Conservation (phyloP, 2,113 vertebrate genomes). For the Daubentonia madagascariensis region DNA sequence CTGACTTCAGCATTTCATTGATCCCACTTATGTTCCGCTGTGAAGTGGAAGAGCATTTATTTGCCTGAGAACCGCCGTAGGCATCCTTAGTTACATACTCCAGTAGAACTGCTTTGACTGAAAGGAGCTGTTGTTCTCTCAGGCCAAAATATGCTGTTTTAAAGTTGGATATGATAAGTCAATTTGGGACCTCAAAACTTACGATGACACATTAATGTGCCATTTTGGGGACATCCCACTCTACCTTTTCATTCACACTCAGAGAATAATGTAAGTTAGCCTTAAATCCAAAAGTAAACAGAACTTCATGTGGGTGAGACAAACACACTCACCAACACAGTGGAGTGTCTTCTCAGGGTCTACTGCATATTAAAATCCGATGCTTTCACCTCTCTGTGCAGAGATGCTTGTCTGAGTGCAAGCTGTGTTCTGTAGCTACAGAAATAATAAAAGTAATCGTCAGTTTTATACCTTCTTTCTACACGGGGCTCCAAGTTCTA, state of each 20-base stretch:
- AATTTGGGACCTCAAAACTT: background rate
- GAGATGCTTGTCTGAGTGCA: background rate
- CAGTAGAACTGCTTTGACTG: background rate
- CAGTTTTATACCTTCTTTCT: slow-evolving; percentile 21
- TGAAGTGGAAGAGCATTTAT: background rate
- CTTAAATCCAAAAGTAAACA: background rate
- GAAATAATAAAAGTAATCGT: background rate
- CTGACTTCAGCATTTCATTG: background rate
- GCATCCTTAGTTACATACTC: background rate
- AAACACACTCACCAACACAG: no score
- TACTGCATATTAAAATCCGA: background rate
- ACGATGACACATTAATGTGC: background rate
- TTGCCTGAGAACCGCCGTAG: background rate
- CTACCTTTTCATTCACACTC: background rate
- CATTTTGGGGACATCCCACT: background rate
- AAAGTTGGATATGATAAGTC: background rate
- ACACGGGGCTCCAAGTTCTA: background rate
- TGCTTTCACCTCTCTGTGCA: background rate
- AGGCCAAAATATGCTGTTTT: background rate
- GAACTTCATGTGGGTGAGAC: background rate
- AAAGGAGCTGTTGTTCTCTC: background rate
- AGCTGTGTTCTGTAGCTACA: background rate
- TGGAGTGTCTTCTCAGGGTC: background rate
- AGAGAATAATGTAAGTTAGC: background rate
- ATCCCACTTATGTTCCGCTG: background rate